Conservation (phyloP, 2,797 vertebrate genomes). For the Florisuga fusca region DNA sequence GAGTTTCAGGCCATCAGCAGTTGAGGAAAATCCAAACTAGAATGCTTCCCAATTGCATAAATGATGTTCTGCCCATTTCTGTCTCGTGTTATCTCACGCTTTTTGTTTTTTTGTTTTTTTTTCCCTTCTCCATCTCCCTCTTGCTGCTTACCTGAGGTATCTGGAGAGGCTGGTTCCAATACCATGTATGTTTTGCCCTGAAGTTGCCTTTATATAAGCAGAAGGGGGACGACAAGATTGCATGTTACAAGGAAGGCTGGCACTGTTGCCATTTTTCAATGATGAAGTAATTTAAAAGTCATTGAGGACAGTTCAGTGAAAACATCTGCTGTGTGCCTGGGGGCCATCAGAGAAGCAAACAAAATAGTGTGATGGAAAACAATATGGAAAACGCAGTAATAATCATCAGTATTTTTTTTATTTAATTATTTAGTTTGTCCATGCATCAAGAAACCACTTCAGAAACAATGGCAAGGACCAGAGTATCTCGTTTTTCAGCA, state of each 20-base stretch:
- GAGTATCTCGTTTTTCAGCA: neutral
- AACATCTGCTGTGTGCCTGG: constrained; percentile 46
- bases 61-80: neutral
- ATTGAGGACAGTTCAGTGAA: constrained; percentile 43
- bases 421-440: neutral
- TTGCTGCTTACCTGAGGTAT: neutral
- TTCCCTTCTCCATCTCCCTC: neutral
- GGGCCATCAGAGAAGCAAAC: constrained; percentile 5
- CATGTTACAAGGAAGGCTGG: constrained; percentile 10
- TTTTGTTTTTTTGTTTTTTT: neutral
- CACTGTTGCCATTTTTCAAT: constrained; percentile 19
- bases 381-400: constrained; percentile 17
- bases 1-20: neutral
- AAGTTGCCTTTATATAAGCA: neutral
- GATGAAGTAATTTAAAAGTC: constrained; percentile 46
- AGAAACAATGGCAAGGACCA: neutral
- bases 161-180: neutral
- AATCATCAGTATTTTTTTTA: neutral
- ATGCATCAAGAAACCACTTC: neutral
- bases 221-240: neutral
- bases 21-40: neutral
- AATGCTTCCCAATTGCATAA: neutral
- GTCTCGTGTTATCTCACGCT: neutral
- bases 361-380: constrained; percentile 25
- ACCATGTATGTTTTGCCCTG: neutral